Conservation (phyloP, 2,888 invertebrate species). For the Drosophila flavopinicola region DNA sequence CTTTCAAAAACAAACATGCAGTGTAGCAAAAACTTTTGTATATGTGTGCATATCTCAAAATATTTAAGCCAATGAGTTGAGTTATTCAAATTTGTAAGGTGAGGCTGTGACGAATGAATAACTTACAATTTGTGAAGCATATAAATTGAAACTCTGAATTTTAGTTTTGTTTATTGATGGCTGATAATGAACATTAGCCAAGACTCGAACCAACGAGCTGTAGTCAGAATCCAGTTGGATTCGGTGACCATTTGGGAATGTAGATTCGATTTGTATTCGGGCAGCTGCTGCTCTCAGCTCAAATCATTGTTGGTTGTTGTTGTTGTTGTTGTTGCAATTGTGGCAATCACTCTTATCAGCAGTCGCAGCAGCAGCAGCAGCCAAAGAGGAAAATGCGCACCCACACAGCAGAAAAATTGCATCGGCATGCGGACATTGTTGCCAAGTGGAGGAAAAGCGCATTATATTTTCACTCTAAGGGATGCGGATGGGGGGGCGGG, state of each 20-base stretch:
- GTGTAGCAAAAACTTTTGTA: slow-evolving; percentile 1
- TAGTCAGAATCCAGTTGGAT: slow-evolving; percentile 45
- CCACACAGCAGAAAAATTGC: slow-evolving; percentile 51
- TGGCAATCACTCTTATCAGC: slow-evolving; percentile 77
- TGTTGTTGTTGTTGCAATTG: slow-evolving; percentile 43
- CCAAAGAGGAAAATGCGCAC: slow-evolving; percentile 17
- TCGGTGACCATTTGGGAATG: slow-evolving; percentile 4
- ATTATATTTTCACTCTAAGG: slow-evolving; percentile 58
- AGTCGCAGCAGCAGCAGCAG: slow-evolving; percentile 46
- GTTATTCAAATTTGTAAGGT: slow-evolving; percentile 31
- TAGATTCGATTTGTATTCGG: slow-evolving; percentile 2
- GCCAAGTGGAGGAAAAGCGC: slow-evolving; percentile 62
- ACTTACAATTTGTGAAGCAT: too few species aligned
- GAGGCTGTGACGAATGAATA: slow-evolving; percentile 46
- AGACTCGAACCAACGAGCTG: slow-evolving; percentile 44
- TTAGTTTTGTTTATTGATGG: not conserved
- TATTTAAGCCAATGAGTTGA: not conserved
- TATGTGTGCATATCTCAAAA: not conserved
- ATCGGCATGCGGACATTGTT: slow-evolving; percentile 67
- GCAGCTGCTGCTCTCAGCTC: slow-evolving; percentile 11
- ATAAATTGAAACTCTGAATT: too few species aligned
- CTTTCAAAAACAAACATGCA: slow-evolving; percentile 1
- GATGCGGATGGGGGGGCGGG: not conserved
- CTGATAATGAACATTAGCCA: slow-evolving; percentile 24
- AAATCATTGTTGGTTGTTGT: slow-evolving; percentile 24